Evolutionary conservation across 2,113 vertebrate genomes (phyloP), one percentile per base, ranked within the genome.

Genomic region (Pseudorhombus dupliciocellatus): DNA sequence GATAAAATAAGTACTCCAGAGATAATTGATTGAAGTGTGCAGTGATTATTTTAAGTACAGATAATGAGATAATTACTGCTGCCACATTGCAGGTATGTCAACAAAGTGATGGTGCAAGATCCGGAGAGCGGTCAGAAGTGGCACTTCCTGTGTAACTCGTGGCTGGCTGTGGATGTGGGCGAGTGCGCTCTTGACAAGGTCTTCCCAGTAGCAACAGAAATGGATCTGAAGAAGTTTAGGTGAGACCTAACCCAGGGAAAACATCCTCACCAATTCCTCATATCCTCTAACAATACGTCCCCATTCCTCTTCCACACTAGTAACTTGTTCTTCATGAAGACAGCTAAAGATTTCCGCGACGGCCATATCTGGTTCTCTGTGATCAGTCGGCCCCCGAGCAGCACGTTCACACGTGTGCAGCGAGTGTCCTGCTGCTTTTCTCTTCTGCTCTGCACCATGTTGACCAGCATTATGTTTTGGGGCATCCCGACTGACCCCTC

Each of bases 391-490:
- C 95, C 94, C 2, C 93, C 96, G 4, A 87, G 91, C 51, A 99
- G 97, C 91, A 93, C 90, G 63, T 98, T 99, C 87, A 97, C 96
- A 0, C 81, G 95, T 15, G 96, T 96, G 26, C 97, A 98, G 87
- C 89, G 97, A 0, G 95, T 97, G 42, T 99, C 97, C 1, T 98
- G 97, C 25, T 99, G 96, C 71, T 97, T 97, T 70, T 98, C 97
- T 0, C 88, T 99, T 83, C 92, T 99, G 26, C 94, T 99, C 14
- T 98, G 97, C 89, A 98, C 97, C 55, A 98, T 98, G 97, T 89
- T 98, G 76, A 97, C 96, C 60, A 98, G 95, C 86, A 97, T 99
- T 90, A 97, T 98, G 94, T 98, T 98, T 83, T 98, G 95, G 94
- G 97, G 97, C 2, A 92, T 99, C 61, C 96, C 97, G 40, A 96